phyloP scores from a whole-genome alignment of 2,113 vertebrate genomes.

The Grammomys dolichurus region DNA sequence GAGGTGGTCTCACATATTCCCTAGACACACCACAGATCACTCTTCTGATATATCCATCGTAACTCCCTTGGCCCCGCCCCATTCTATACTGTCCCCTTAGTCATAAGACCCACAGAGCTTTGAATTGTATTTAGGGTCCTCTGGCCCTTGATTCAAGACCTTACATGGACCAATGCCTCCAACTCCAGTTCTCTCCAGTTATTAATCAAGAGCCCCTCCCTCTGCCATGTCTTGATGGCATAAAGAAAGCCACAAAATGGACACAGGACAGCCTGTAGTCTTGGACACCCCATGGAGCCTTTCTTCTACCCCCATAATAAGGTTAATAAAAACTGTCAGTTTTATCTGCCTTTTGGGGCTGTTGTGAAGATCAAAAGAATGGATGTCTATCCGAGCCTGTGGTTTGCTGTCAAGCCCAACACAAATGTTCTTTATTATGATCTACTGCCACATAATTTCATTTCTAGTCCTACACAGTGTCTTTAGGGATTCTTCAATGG shows the following conservation, averaged over 20 bases:
- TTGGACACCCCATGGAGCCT: not conserved
- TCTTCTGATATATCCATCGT: accelerated
- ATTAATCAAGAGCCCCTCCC: not conserved
- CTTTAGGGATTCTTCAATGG: not conserved
- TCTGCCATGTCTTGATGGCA: not conserved
- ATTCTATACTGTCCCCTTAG: not conserved
- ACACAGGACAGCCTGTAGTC: not conserved
- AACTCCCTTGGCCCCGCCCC: not conserved
- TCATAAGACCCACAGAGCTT: not conserved
- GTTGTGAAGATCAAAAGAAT: not conserved
- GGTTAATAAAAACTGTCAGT: slow-evolving; percentile 4
- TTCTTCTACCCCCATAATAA: not conserved
- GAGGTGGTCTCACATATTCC: too few species aligned
- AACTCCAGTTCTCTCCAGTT: not conserved
- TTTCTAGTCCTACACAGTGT: not conserved
- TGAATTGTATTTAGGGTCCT: not conserved
- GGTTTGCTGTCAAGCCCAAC: not conserved
- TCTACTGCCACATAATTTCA: not conserved
- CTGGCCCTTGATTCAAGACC: not conserved
- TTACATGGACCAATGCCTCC: not conserved
- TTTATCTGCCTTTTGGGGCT: not conserved
- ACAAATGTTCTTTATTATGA: not conserved
- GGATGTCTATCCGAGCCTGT: not conserved
- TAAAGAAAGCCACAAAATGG: not conserved
- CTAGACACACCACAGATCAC: accelerated